Conservation (phyloP, 2,113 vertebrate genomes). For the Tinamus guttatus region DNA sequence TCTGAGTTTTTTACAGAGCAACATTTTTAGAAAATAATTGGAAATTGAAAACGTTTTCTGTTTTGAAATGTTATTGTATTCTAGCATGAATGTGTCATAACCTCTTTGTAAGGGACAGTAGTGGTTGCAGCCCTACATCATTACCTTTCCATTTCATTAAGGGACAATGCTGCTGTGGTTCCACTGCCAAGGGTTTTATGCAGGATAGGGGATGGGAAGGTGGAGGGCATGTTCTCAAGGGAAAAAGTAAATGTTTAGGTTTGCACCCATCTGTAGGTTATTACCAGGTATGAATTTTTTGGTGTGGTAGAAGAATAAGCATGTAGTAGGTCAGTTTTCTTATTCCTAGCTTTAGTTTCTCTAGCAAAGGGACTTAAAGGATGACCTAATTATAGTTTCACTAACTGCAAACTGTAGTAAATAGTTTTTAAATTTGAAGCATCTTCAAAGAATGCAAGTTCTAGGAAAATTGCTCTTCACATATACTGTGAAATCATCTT, state of each 20-base stretch:
- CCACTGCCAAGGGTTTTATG: not conserved
- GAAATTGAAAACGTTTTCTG: not conserved
- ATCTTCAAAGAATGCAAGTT: not conserved
- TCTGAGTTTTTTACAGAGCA: not conserved
- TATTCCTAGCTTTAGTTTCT: not conserved
- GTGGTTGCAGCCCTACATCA: not conserved
- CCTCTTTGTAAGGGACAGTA: not conserved
- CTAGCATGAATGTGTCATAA: not conserved
- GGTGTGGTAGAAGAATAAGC: not conserved
- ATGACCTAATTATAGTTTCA: not conserved
- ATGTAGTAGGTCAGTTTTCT: not conserved
- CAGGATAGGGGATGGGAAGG: not conserved
- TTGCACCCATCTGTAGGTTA: not conserved
- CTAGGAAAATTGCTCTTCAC: rapidly evolving
- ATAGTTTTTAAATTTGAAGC: not conserved
- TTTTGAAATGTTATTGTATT: not conserved
- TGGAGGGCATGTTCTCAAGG: not conserved
- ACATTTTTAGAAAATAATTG: not conserved
- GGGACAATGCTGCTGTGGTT: not conserved
- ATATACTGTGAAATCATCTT: not conserved
- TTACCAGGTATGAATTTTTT: not conserved
- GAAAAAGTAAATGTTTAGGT: not conserved
- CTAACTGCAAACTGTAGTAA: too few species aligned
- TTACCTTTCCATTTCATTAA: not conserved
- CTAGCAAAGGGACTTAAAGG: not conserved